Conservation (phyloP, 2,888 invertebrate genomes). For the Tachina fera region DNA sequence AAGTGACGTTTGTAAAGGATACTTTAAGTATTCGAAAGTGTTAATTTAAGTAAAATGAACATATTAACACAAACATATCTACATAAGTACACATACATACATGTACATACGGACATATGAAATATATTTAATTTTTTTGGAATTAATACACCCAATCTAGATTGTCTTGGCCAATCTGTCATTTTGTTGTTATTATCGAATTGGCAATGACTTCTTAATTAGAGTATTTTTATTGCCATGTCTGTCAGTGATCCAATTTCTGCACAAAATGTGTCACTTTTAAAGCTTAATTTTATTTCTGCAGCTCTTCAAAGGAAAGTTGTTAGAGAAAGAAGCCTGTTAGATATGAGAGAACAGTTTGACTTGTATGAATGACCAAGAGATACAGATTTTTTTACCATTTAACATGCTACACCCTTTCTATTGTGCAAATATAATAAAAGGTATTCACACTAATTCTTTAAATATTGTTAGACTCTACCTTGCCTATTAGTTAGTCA, state of each 20-base stretch:
- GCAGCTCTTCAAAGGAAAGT: too few species aligned
- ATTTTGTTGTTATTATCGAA: slow-evolving; percentile 19
- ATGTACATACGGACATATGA: background rate
- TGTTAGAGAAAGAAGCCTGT: background rate
- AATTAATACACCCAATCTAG: too few species aligned
- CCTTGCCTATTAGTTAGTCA: too few species aligned
- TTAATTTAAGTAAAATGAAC: slow-evolving; percentile 47
- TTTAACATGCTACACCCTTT: too few species aligned
- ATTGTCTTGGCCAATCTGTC: slow-evolving; percentile 41
- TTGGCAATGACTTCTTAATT: slow-evolving; percentile 36
- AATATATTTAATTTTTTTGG: too few species aligned
- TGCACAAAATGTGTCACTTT: background rate
- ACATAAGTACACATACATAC: background rate
- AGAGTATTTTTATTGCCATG: slow-evolving; percentile 20
- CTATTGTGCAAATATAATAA: too few species aligned
- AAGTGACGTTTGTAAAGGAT: slow-evolving; percentile 11
- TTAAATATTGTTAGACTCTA: too few species aligned
- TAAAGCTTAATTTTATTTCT: background rate
- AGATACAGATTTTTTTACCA: too few species aligned
- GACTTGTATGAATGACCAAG: too few species aligned
- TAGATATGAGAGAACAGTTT: too few species aligned
- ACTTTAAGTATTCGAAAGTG: slow-evolving; percentile 38
- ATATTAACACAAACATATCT: background rate
- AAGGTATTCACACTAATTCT: too few species aligned
- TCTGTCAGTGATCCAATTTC: slow-evolving; percentile 61